Evolutionary conservation across 2,113 vertebrate species (phyloP).

Genomic region (Alethe diademata): DNA sequence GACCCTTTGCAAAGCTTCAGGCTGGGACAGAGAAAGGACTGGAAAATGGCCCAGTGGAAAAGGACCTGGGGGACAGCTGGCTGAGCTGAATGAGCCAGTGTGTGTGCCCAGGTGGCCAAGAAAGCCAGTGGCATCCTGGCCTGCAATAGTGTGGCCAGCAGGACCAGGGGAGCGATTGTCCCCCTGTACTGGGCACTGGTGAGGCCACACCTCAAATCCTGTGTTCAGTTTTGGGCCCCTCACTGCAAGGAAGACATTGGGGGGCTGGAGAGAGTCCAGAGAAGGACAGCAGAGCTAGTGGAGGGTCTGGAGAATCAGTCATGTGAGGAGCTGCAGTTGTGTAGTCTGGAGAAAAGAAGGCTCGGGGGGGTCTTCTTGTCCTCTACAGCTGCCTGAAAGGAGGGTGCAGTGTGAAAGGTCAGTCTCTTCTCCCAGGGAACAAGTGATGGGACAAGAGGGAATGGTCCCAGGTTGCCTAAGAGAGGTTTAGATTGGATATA

Average conservation of each 20-base stretch:
- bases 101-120: not conserved
- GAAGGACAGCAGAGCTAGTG: not conserved
- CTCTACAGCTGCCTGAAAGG: not conserved
- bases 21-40: not conserved
- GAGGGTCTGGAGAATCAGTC: not conserved
- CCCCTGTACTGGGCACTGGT: not conserved
- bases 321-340: not conserved
- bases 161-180: not conserved
- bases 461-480: not conserved
- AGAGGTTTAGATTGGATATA: not conserved
- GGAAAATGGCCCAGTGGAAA: not conserved
- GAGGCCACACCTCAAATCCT: not conserved
- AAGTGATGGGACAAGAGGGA: not conserved
- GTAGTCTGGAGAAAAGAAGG: not conserved
- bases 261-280: not conserved
- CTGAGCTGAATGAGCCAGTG: not conserved
- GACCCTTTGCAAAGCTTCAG: not conserved
- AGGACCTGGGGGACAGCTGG: not conserved
- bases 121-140: not conserved
- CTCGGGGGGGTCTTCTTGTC: not conserved
- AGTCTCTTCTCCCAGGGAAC: not conserved
- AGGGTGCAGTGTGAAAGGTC: not conserved
- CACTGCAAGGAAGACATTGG: not conserved
- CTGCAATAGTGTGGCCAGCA: not conserved
- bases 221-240: not conserved